Evolutionary conservation across 2,113 vertebrate species (phyloP).

Genomic region (Solenodon paradoxus): DNA sequence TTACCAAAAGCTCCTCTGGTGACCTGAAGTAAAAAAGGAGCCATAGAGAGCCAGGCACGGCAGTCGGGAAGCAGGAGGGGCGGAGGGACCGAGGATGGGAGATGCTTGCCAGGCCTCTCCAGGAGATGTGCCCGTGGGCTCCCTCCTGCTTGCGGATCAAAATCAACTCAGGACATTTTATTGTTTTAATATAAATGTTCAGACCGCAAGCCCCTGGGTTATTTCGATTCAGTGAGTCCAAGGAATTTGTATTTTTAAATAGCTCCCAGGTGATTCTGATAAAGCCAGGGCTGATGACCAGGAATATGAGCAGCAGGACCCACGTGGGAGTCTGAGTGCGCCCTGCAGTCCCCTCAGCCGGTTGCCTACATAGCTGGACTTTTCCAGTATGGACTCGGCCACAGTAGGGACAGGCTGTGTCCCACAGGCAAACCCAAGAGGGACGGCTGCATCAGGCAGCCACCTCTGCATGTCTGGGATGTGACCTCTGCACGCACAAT

Average conservation of each 20-base stretch:
- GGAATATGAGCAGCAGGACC: background rate
- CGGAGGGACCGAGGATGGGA: background rate
- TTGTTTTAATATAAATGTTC: background rate
- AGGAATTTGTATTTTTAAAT: background rate
- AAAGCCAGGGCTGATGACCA: background rate
- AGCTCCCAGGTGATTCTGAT: background rate
- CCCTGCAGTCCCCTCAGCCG: background rate
- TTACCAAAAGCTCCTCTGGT: background rate
- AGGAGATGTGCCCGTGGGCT: background rate
- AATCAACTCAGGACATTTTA: background rate
- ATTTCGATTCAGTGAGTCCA: background rate
- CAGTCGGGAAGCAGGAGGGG: background rate
- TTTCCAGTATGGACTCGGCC: background rate
- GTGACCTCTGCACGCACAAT: background rate
- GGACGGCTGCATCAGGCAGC: background rate
- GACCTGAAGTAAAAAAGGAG: background rate
- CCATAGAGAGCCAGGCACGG: rapidly evolving
- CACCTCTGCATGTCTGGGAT: background rate
- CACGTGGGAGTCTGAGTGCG: background rate
- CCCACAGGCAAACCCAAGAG: background rate
- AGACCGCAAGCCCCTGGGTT: background rate
- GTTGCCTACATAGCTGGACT: background rate
- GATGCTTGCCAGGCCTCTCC: rapidly evolving
- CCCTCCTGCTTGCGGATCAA: rapidly evolving
- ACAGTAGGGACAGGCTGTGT: background rate